These are phyloP conservation scores for Chiloscyllium punctatum DNA, from an alignment of 2,797 vertebrate genomes.

Conservation along the genomic window DNA sequence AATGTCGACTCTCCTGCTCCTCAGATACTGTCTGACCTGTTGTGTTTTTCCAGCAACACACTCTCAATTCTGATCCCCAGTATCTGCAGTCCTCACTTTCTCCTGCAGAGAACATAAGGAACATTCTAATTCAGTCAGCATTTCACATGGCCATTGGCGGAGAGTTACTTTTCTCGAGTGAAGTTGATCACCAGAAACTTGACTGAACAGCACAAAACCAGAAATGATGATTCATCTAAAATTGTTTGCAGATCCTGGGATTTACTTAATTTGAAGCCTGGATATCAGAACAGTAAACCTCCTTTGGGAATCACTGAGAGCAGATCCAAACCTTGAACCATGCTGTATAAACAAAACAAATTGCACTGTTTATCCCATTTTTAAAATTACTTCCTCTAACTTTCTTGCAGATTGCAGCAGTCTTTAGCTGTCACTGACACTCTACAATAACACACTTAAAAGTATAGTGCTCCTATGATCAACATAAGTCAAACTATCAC, in stretches of 20 bases:
- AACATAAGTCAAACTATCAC: slow-evolving; percentile 18
- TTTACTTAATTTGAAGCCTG: slow-evolving; percentile 15
- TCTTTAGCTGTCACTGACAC: slow-evolving; percentile 5
- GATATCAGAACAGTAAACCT: slow-evolving; percentile 23
- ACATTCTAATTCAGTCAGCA: background rate
- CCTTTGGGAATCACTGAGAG: slow-evolving; percentile 3
- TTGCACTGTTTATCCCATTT: slow-evolving; percentile 35
- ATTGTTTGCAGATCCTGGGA: slow-evolving; percentile 18
- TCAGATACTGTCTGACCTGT: too few species aligned
- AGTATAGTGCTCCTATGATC: background rate
- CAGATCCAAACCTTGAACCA: background rate
- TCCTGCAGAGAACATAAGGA: too few species aligned
- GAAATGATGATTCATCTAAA: background rate
- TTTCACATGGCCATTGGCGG: background rate
- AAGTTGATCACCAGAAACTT: background rate
- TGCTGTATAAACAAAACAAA: slow-evolving; percentile 37
- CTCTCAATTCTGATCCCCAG: too few species aligned
- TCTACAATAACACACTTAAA: slow-evolving; percentile 20
- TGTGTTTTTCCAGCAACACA: too few species aligned
- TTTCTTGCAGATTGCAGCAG: slow-evolving; percentile 26
- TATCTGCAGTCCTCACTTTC: too few species aligned
- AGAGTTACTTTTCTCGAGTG: too few species aligned
- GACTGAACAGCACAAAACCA: background rate
- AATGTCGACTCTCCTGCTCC: too few species aligned
- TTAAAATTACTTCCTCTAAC: slow-evolving; percentile 34